Evolutionary conservation across 2,888 invertebrate species (phyloP), one percentile per base, ranked within the genome.

Genomic region (Scrobipalpa costella): DNA sequence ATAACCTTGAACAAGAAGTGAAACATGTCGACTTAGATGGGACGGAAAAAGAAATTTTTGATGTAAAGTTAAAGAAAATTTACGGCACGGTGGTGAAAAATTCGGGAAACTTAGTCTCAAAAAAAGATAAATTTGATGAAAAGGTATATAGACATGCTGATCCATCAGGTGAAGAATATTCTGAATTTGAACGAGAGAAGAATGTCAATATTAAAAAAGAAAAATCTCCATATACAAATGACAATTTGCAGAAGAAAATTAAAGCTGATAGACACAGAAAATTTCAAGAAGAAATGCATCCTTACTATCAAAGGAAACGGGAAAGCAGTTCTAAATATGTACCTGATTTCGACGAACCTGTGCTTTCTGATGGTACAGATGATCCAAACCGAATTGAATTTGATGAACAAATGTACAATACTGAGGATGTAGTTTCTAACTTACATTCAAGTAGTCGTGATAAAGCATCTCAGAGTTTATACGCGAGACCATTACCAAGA

Each of bases 51-150:
- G 74, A 83, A 69, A 68, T 85, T 60, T 77, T 88, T 62, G 82
- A 88, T 71, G 78, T 74, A 1, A 88, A 84, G 75, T 77, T 88
- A 17, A 76, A 81, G 63, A 83, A 83, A 75, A 85, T 89, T 62
- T 88, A 88, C 17, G 83, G 76, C 0, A 73, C 70, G 61, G 68
- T 83, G 0, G 70, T 81, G 7, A 76, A 75, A 57, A 49, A 71
- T 9, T 64, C 65, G 11, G 27, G 13, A 21, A 13, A 11, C 11
- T 11, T 9, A 13, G 21, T 13, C 21, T 21, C 50, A 21, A 52
- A 52, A 21, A 1, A 11, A 21, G 19, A 21, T 13, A 21, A 21
- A 50, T 3, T 19, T 6, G 27, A 52, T 11, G 1, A 13, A 21
- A 11, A 21, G 19, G 13, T 27, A 13, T 19, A 49, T 8, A 62